A percentile compares a stretch with the other conserved stretches of the same genome.
These are phyloP conservation scores for Epistrophe grossulariae DNA, from an alignment of 2,888 invertebrate species.

Conservation along the genomic window DNA sequence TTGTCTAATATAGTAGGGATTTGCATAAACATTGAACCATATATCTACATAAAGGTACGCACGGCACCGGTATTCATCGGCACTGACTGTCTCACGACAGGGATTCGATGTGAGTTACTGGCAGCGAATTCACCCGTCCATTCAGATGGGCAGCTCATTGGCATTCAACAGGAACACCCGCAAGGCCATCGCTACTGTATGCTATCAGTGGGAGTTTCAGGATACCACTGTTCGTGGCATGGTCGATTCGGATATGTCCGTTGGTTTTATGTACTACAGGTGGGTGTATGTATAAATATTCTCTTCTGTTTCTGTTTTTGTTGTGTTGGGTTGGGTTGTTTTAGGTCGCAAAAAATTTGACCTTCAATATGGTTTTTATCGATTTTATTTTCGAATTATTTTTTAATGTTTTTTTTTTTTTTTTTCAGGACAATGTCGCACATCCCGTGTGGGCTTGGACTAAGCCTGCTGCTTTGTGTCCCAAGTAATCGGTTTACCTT, in stretches of 20 bases:
- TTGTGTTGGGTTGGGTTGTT: slow-evolving; percentile 1
- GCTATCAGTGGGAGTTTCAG: slow-evolving; percentile 82
- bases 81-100: slow-evolving; percentile 80
- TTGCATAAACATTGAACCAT: slow-evolving; percentile 32
- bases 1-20: slow-evolving; percentile 2
- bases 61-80: slow-evolving; percentile 79
- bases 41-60: slow-evolving; percentile 77
- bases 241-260: slow-evolving; percentile 82
- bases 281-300: slow-evolving; percentile 73
- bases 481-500: slow-evolving; percentile 82
- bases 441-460: slow-evolving; percentile 80
- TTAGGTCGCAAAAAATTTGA: background rate
- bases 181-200: slow-evolving; percentile 81
- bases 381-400: slow-evolving; percentile 31
- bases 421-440: slow-evolving; percentile 78
- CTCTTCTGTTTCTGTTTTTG: slow-evolving; percentile 70
- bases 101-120: slow-evolving; percentile 83
- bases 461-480: slow-evolving; percentile 81
- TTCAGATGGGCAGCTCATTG: slow-evolving; percentile 81
- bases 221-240: slow-evolving; percentile 81
- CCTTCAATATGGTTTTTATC: slow-evolving; percentile 37
- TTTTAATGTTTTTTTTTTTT: slow-evolving; percentile 6
- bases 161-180: slow-evolving; percentile 78
- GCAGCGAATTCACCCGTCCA: slow-evolving; percentile 81
- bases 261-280: slow-evolving; percentile 83